Evolutionary conservation across 1,140 invertebrate species (phyloP), one percentile per base, ranked within the genome.

Genomic region (Eueides isabella): DNA sequence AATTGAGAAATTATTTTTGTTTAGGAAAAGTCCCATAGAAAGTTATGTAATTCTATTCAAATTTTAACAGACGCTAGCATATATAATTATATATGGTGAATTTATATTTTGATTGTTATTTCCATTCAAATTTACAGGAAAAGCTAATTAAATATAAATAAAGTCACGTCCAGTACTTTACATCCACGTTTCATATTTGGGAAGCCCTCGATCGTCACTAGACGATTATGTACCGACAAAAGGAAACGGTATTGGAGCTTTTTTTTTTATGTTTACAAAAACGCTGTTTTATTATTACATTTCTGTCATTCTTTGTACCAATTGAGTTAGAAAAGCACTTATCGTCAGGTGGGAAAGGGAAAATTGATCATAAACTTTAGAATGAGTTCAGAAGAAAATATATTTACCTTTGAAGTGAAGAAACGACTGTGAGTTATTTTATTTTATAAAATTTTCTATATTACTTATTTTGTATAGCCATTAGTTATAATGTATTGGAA

Each of bases 221-320:
- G 78, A 76, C 76, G 79, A 81, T 82, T 84, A 76, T 82, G 71
- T 80, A 79, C 79, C 77, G 80, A 85, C 80, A 85, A 84, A 81
- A 78, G 78, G 64, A 80, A 80, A 80, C 76, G 77, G 76, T 81
- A 83, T 80, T 82, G 80, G 75, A 80, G 66, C 77, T 79, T 80
- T 48, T 26, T 48, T 80, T 82, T 81, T 81, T 78, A 78, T 78
- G 72, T 80, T 80, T 74, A 80, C 74, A 73, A 77, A 84, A 82
- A 84, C 80, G 77, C 71, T 77, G 77, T 80, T 80, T 80, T 84
- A 79, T 80, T 80, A 80, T 80, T 79, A 68, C 73, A 62, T 70
- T 72, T 71, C 71, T 74, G 72, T 80, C 68, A 72, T 70, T 65
- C 71, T 75, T 77, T 77, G 78, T 67, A 70, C 31, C 64, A 78